Percentiles rank a stretch among this genome's conserved stretches.
Conservation (phyloP, 1,140 invertebrate genomes). For the Anastrepha obliqua region DNA sequence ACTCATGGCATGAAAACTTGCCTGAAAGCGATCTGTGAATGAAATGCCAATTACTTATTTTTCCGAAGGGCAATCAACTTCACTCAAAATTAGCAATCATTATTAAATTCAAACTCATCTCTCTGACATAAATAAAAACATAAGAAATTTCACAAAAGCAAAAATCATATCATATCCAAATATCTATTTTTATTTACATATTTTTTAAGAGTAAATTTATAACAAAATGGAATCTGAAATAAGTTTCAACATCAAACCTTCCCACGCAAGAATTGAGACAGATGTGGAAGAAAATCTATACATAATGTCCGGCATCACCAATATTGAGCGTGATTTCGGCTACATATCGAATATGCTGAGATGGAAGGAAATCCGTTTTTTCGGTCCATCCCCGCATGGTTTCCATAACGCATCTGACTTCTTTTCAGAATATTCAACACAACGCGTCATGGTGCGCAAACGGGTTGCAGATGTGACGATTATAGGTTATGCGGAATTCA, state of each 20-base stretch:
- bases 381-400: background rate
- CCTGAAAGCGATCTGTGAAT: too few relatives aligned
- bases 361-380: constrained; percentile 25
- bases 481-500: constrained; percentile 67
- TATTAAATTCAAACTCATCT: too few relatives aligned
- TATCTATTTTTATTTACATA: too few relatives aligned
- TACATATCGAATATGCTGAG: constrained; percentile 26
- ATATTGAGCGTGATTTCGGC: constrained; percentile 33
- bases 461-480: background rate
- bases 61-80: too few relatives aligned
- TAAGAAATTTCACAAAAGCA: background rate
- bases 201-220: too few relatives aligned
- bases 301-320: background rate
- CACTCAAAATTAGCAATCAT: background rate
- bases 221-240: background rate
- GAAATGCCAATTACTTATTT: too few relatives aligned
- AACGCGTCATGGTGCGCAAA: constrained; percentile 35
- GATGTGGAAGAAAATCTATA: background rate
- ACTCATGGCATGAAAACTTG: too few relatives aligned
- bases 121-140: too few relatives aligned
- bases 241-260: background rate
- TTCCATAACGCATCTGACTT: constrained; percentile 10
- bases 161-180: background rate
- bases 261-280: background rate
- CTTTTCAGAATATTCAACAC: background rate